Conservation (phyloP, 2,888 invertebrate genomes). For the Laothoe populi region DNA sequence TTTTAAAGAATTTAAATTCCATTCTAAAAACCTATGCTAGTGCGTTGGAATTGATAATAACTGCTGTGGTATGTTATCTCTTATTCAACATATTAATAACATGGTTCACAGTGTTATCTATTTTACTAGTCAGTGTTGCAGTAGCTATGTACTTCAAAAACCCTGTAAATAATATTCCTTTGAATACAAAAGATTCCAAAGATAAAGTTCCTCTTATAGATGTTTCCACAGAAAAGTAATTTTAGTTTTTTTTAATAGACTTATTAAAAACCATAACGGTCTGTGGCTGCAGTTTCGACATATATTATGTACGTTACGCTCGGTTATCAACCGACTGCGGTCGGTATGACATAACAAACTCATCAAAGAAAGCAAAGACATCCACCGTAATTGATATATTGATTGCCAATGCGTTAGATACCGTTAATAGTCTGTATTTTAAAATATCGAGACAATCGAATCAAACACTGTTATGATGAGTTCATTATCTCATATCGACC, state of each 20-base stretch:
- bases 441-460: too few species aligned
- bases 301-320: too few species aligned
- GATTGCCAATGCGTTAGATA: too few species aligned
- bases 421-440: too few species aligned
- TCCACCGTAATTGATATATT: too few species aligned
- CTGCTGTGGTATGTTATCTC: constrained; percentile 94
- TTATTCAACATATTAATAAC: constrained; percentile 94
- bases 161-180: constrained; percentile 88
- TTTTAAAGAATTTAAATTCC: constrained; percentile 96
- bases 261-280: too few species aligned
- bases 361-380: too few species aligned
- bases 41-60: constrained; percentile 95
- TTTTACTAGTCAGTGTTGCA: constrained; percentile 92
- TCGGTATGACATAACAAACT: too few species aligned
- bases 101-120: constrained; percentile 91
- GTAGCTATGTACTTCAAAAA: constrained; percentile 95
- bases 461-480: too few species aligned
- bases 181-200: constrained; percentile 39
- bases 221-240: constrained; percentile 42
- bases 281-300: too few species aligned
- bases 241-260: background rate
- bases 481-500: too few species aligned
- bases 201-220: constrained; percentile 65
- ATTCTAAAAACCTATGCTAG: constrained; percentile 98
- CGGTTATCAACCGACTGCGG: too few species aligned